Evolutionary conservation across 2,113 vertebrate genomes (phyloP).

Genomic region (Morphnarchus princeps): DNA sequence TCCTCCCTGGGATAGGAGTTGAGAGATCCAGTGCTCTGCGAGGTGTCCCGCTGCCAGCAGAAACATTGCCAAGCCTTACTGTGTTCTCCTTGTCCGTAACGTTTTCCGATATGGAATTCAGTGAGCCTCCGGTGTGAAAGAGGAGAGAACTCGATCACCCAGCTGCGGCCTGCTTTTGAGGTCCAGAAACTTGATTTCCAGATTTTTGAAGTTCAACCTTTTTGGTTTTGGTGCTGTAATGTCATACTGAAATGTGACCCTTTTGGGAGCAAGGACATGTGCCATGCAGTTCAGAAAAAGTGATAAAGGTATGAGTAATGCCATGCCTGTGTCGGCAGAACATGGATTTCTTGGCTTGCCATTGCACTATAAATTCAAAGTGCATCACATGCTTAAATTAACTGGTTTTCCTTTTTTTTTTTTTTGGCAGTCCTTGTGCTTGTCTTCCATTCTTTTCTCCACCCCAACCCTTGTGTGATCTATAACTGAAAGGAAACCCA

Average conservation of each 20-base stretch:
- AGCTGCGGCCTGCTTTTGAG: not conserved
- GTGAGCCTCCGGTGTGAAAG: not conserved
- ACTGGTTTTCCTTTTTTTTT: not conserved
- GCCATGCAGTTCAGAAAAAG: not conserved
- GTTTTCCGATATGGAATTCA: fast-evolving
- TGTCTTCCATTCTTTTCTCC: not conserved
- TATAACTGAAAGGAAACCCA: not conserved
- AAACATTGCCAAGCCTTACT: not conserved
- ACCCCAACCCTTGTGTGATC: not conserved
- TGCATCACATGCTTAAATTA: not conserved
- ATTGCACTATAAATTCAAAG: not conserved
- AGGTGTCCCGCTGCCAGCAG: not conserved
- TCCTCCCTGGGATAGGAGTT: not conserved
- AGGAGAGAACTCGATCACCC: not conserved
- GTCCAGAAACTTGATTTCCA: not conserved
- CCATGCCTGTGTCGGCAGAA: not conserved
- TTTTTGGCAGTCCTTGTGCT: not conserved
- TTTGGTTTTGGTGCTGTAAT: not conserved
- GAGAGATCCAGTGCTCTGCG: not conserved
- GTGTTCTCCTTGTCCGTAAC: not conserved
- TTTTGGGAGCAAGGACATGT: not conserved
- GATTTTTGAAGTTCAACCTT: not conserved
- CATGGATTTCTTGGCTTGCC: not conserved
- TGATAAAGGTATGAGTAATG: not conserved
- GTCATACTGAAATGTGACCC: not conserved